A percentile compares a stretch with the other conserved stretches of the same genome.
Evolutionary conservation across 2,797 vertebrate species (phyloP).

Genomic region (Oreochromis mossambicus): DNA sequence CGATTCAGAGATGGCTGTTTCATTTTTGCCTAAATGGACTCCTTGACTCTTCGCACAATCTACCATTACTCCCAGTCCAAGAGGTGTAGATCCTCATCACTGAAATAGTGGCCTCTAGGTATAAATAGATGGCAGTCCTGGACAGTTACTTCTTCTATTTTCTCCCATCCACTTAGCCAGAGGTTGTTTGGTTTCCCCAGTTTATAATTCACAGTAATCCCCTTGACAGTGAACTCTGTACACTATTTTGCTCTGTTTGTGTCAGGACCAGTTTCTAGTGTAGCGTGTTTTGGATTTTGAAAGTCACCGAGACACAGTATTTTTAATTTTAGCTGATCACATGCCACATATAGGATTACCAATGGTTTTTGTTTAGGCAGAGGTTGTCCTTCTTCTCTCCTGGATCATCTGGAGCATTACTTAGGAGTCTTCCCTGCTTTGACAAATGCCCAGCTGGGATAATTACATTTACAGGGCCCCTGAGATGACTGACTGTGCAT

Average conservation of each 20-base stretch:
- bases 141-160: background rate
- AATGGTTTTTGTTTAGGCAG: background rate
- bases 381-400: background rate
- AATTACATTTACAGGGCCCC: background rate
- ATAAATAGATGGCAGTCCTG: background rate
- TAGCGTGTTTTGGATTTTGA: background rate
- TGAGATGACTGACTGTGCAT: background rate
- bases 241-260: background rate
- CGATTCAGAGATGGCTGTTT: background rate
- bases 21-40: background rate
- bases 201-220: background rate
- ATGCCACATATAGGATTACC: background rate
- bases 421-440: background rate
- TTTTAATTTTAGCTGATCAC: background rate
- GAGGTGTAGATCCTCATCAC: background rate
- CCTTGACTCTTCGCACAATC: background rate
- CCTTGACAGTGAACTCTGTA: background rate
- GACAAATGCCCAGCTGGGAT: background rate
- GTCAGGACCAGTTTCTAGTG: background rate
- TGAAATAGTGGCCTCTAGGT: background rate
- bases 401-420: background rate
- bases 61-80: background rate
- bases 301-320: no score
- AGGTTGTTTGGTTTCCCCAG: background rate
- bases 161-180: background rate